phyloP scores from a whole-genome alignment of 2,113 vertebrate genomes.

The Peromyscus polionotus region DNA sequence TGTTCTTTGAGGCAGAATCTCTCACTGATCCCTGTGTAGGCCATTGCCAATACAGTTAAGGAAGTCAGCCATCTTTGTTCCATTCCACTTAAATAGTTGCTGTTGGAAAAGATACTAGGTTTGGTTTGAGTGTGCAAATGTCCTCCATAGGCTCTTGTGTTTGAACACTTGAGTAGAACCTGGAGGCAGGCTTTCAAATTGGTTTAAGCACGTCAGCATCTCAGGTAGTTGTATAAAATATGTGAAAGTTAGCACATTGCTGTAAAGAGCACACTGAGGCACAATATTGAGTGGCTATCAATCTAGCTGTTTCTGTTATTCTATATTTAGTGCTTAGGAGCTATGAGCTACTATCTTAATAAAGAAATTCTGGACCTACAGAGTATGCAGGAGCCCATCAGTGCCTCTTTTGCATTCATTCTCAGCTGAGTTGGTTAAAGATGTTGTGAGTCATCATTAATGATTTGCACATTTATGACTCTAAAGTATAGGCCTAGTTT shows the following conservation, averaged over 20 bases:
- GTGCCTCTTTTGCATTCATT: not conserved
- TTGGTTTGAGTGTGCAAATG: too few relatives aligned
- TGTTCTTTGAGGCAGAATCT: not conserved
- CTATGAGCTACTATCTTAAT: rapidly evolving
- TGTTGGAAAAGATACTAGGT: not conserved
- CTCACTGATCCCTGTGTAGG: too few relatives aligned
- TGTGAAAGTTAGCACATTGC: not conserved
- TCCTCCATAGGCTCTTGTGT: too few relatives aligned
- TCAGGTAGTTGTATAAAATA: not conserved
- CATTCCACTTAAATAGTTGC: not conserved
- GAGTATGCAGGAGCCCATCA: rapidly evolving
- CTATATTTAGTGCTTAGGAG: not conserved
- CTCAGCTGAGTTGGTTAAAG: not conserved
- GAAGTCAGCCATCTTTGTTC: not conserved
- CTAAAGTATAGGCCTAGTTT: not conserved
- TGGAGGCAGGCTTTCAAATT: not conserved
- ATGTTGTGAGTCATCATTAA: rapidly evolving
- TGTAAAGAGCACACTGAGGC: not conserved
- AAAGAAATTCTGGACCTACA: not conserved
- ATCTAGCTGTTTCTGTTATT: not conserved
- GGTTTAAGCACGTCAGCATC: not conserved
- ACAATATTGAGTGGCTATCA: not conserved
- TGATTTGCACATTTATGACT: not conserved
- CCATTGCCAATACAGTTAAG: rapidly evolving
- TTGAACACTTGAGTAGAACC: not conserved